Evolutionary conservation across 2,113 vertebrate species (phyloP).

Genomic region (Tringa solitaria): DNA sequence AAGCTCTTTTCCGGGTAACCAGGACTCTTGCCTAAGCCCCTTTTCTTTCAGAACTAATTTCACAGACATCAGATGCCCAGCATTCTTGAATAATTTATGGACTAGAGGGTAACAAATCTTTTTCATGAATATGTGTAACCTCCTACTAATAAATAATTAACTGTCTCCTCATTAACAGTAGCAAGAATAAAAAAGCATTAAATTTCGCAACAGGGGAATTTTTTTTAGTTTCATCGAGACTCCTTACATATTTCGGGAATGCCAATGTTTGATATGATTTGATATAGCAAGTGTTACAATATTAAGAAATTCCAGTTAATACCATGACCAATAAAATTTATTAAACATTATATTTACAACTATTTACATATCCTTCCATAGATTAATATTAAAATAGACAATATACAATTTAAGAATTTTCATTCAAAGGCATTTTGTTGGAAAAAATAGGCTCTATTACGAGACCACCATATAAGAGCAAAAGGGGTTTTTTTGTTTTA

Average conservation of each 20-base stretch:
- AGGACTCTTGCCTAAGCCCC: not conserved
- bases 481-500: constrained; percentile 76
- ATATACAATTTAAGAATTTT: constrained; percentile 96
- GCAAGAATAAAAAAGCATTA: not conserved
- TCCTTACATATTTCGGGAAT: not conserved
- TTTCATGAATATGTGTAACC: constrained; percentile 49
- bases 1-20: not conserved
- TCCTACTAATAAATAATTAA: constrained; percentile 58
- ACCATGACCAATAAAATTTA: constrained; percentile 99
- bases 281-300: constrained; percentile 36
- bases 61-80: constrained; percentile 45
- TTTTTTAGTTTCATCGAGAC: not conserved
- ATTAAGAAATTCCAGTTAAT: constrained; percentile 70
- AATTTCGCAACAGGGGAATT: not conserved
- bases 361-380: constrained; percentile 95
- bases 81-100: constrained; percentile 47
- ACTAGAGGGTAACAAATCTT: constrained; percentile 39
- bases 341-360: constrained; percentile 99
- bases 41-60: constrained; percentile 1
- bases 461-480: constrained; percentile 85
- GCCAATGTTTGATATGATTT: constrained; percentile 44
- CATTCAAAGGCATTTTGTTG: constrained; percentile 94
- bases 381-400: constrained; percentile 99
- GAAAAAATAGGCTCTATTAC: constrained; percentile 89
- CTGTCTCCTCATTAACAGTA: not conserved